These are phyloP conservation scores for Megaceryle torquata DNA, from an alignment of 2,113 vertebrate genomes.

Conservation along the genomic window DNA sequence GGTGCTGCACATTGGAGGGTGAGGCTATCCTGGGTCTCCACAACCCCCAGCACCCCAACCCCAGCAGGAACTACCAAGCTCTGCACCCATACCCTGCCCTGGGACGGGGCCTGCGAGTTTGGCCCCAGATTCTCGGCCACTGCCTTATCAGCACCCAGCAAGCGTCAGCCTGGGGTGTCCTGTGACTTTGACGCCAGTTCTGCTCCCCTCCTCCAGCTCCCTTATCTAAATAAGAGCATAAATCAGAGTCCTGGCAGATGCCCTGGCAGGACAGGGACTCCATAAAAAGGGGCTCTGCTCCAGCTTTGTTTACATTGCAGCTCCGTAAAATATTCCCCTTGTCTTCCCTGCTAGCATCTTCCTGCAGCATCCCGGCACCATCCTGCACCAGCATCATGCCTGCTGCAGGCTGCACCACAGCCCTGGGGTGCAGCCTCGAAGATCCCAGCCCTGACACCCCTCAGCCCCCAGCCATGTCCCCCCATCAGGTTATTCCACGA, in stretches of 20 bases:
- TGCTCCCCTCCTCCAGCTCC: conserved; percentile 79
- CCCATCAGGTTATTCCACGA: background rate
- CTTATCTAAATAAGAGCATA: conserved; percentile 96
- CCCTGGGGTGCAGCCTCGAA: background rate
- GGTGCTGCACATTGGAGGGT: fast-evolving
- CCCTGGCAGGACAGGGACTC: conserved; percentile 84
- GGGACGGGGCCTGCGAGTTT: background rate
- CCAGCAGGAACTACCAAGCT: background rate
- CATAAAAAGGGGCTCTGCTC: conserved; percentile 87
- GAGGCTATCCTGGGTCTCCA: background rate
- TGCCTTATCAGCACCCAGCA: conserved; percentile 68
- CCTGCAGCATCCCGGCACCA: conserved; percentile 65
- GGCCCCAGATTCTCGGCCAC: conserved; percentile 5
- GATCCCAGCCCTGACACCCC: background rate
- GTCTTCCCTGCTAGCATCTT: conserved; percentile 77
- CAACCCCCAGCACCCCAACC: background rate
- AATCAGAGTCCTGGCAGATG: conserved; percentile 87
- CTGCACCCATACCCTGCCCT: background rate
- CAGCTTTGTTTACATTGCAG: conserved; percentile 87
- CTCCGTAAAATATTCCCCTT: conserved; percentile 80
- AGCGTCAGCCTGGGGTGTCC: conserved; percentile 77
- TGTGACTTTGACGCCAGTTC: conserved; percentile 86
- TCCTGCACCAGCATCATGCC: background rate
- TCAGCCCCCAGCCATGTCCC: fast-evolving
- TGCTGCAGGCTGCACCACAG: background rate